Conservation (phyloP, 2,113 vertebrate genomes). For the Percina caprodes region DNA sequence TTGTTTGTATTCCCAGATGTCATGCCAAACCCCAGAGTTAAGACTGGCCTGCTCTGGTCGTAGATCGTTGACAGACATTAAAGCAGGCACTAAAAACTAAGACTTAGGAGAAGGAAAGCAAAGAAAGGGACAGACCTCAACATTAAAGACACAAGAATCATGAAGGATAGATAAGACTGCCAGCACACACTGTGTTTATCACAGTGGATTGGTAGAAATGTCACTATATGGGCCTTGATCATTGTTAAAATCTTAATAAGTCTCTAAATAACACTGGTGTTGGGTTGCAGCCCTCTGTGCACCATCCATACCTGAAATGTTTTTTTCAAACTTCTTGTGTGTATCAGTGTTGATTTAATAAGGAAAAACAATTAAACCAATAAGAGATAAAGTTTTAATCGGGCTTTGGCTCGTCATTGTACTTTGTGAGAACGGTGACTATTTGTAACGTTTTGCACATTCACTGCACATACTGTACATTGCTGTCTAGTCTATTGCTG, state of each 20-base stretch:
- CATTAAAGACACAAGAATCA: conserved; percentile 54
- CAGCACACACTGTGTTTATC: conserved; percentile 42
- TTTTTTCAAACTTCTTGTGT: neutral
- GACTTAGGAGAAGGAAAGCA: conserved; percentile 52
- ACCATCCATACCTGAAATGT: neutral
- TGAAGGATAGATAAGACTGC: conserved; percentile 49
- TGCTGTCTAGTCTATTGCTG: conserved; percentile 11
- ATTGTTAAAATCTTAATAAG: neutral
- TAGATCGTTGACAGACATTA: conserved; percentile 71
- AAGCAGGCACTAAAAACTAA: conserved; percentile 64
- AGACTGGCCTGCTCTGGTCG: conserved; percentile 65
- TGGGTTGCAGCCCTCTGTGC: neutral
- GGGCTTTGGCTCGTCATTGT: neutral
- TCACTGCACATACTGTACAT: conserved; percentile 20
- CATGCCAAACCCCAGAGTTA: conserved; percentile 49
- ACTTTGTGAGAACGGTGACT: neutral
- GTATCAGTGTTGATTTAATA: neutral
- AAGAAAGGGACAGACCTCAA: conserved; percentile 35
- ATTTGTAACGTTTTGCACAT: conserved; percentile 24
- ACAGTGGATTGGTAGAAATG: conserved; percentile 45
- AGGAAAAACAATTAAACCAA: neutral
- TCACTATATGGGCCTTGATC: conserved; percentile 25
- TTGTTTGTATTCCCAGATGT: conserved; percentile 75
- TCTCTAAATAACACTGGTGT: neutral
- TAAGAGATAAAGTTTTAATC: neutral